Percentiles rank a stretch among this genome's conserved stretches.
phyloP scores from a whole-genome alignment of 2,113 vertebrate genomes.

The Notarius lentiginosus region DNA sequence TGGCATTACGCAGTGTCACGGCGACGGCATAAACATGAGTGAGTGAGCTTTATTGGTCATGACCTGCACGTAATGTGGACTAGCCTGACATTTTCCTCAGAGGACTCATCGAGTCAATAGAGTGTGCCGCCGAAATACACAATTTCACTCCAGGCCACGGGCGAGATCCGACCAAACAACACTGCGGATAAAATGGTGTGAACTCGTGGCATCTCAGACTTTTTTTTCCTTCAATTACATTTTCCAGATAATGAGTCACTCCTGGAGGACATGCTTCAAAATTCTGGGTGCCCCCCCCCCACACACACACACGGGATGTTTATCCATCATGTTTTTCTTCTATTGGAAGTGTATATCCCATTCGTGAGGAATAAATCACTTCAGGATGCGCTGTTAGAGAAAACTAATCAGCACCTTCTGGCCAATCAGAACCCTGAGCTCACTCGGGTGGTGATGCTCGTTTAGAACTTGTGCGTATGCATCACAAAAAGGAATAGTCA shows the following conservation, averaged over 20 bases:
- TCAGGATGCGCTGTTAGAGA: neutral
- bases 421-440: neutral
- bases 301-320: neutral
- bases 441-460: neutral
- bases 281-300: neutral
- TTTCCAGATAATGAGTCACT: neutral
- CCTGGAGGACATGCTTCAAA: neutral
- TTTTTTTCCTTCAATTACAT: neutral
- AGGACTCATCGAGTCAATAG: slow-evolving; percentile 38
- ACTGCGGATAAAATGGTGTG: neutral
- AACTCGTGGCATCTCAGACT: no score
- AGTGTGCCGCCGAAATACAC: neutral
- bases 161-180: neutral
- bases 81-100: slow-evolving; percentile 36
- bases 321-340: neutral
- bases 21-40: slow-evolving; percentile 32
- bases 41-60: slow-evolving; percentile 35
- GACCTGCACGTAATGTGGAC: slow-evolving; percentile 41
- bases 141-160: slow-evolving; percentile 2
- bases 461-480: neutral
- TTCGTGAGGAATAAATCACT: neutral
- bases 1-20: slow-evolving; percentile 19
- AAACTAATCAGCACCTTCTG: neutral
- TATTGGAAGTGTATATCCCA: neutral
- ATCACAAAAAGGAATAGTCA: neutral